A percentile compares a stretch with the other conserved stretches of the same genome.
phyloP scores from a whole-genome alignment of 2,113 vertebrate genomes.

The Platanista minor region DNA sequence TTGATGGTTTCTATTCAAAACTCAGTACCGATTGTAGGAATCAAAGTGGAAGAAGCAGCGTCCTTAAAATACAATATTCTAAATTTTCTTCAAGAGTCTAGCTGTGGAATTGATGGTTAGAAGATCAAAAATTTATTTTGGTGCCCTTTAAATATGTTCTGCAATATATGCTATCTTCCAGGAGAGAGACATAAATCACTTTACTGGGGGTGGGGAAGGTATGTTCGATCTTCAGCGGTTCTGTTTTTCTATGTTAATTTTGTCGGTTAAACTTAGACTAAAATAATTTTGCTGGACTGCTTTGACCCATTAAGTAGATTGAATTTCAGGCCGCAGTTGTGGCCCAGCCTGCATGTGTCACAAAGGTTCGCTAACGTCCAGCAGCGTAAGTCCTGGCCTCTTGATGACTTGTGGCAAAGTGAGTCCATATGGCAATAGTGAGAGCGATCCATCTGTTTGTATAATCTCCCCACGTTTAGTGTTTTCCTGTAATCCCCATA shows the following conservation, averaged over 20 bases:
- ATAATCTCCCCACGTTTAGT: fast-evolving
- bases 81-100: neutral
- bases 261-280: neutral
- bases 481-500: neutral
- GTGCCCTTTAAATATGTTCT: neutral
- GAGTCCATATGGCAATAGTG: fast-evolving
- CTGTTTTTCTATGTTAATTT: neutral
- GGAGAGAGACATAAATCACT: neutral
- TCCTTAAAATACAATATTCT: neutral
- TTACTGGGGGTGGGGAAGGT: fast-evolving
- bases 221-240: neutral
- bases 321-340: neutral
- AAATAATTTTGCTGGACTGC: neutral
- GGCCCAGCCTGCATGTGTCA: fast-evolving
- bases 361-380: fast-evolving
- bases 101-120: neutral
- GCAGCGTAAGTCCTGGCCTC: fast-evolving
- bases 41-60: neutral
- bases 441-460: fast-evolving
- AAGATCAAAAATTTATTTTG: neutral
- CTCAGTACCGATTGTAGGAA: neutral
- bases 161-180: neutral
- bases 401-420: fast-evolving
- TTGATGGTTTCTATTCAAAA: neutral
- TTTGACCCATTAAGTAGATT: neutral